Percentiles rank a stretch among this genome's conserved stretches.
Conservation (phyloP, 2,113 vertebrate genomes). For the Podilymbus podiceps region DNA sequence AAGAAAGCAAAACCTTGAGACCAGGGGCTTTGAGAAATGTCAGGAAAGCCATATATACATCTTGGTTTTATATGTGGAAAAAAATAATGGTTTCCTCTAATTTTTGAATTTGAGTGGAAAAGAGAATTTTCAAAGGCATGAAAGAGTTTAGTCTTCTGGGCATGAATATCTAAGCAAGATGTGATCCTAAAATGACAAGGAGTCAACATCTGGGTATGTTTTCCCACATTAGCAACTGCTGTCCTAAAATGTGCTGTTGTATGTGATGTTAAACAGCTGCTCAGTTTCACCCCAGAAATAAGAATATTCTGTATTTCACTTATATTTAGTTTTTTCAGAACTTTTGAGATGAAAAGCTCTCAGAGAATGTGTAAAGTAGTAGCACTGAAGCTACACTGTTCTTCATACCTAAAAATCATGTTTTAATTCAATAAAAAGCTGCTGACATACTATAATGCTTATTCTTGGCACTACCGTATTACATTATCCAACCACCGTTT, state of each 20-base stretch:
- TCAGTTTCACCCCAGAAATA: constrained; percentile 22
- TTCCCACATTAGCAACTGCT: constrained; percentile 59
- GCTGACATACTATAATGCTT: constrained; percentile 10
- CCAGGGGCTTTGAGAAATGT: background rate
- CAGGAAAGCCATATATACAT: background rate
- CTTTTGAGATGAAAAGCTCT: background rate
- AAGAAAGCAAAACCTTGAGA: background rate
- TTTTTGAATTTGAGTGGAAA: constrained; percentile 9
- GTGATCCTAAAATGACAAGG: constrained; percentile 47
- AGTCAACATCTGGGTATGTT: constrained; percentile 66
- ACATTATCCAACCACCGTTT: background rate
- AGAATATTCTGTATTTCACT: background rate
- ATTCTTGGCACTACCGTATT: background rate
- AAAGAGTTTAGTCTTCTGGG: constrained; percentile 23
- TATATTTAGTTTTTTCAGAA: background rate
- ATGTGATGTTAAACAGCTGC: constrained; percentile 46
- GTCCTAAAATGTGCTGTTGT: constrained; percentile 20
- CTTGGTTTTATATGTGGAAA: background rate
- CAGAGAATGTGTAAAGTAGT: background rate
- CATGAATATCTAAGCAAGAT: constrained; percentile 50
- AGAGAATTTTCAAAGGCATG: constrained; percentile 40
- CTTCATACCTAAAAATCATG: background rate
- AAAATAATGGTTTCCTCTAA: background rate
- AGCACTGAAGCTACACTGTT: background rate
- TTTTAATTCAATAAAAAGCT: constrained; percentile 36